A percentile compares a stretch with the other conserved stretches of the same genome.
Conservation (phyloP, 2,113 vertebrate genomes). For the Lepisosteus osseus region DNA sequence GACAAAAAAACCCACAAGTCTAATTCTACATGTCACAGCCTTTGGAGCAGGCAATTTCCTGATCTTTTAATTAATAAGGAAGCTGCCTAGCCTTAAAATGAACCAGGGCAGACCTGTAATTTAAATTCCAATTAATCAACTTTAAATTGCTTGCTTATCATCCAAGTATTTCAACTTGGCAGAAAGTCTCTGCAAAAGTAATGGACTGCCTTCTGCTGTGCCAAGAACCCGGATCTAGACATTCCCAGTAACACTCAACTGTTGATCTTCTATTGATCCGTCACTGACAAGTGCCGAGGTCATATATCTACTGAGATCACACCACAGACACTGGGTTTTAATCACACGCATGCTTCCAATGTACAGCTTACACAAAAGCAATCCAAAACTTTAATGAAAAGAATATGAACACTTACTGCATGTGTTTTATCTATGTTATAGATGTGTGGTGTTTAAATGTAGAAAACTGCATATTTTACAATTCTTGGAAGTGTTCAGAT, state of each 20-base stretch:
- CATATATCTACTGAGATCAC: slow-evolving; percentile 16
- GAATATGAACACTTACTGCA: background rate
- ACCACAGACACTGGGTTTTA: too few relatives aligned
- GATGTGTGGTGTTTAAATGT: too few relatives aligned
- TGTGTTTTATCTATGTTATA: too few relatives aligned
- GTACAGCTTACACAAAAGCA: too few relatives aligned
- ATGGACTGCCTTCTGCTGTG: slow-evolving; percentile 10
- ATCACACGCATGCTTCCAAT: background rate
- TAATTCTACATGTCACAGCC: too few relatives aligned
- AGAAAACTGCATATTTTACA: too few relatives aligned
- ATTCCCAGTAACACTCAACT: slow-evolving; percentile 31
- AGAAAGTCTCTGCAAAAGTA: slow-evolving; percentile 2
- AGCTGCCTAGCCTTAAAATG: too few relatives aligned
- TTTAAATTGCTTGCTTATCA: slow-evolving; percentile 11
- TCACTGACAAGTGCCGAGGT: slow-evolving; percentile 53
- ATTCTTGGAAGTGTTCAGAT: too few relatives aligned
- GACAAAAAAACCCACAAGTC: background rate
- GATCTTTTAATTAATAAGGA: too few relatives aligned
- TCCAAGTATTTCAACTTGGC: background rate
- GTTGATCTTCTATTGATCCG: slow-evolving; percentile 29
- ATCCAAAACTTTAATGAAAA: too few relatives aligned
- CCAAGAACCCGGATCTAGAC: slow-evolving; percentile 27
- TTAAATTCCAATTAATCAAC: slow-evolving; percentile 20
- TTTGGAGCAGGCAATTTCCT: too few relatives aligned
- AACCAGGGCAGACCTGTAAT: background rate